A percentile compares a stretch with the other conserved stretches of the same genome.
Conservation (phyloP, 2,888 invertebrate species). For the Sesia bembeciformis region DNA sequence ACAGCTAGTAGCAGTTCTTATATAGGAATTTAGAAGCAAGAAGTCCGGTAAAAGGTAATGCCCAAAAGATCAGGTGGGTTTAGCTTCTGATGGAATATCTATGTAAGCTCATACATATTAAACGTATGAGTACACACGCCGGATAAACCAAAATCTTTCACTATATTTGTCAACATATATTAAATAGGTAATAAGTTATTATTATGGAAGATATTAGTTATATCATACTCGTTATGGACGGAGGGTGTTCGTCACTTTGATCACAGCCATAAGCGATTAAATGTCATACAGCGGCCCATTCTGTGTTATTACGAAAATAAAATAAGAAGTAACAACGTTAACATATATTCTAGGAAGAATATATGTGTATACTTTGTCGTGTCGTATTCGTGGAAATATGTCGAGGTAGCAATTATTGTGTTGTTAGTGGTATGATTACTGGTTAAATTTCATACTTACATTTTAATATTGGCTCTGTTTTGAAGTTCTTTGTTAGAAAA, state of each 20-base stretch:
- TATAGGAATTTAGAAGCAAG: no score
- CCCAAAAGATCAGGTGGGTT: no score
- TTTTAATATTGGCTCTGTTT: conserved; percentile 9
- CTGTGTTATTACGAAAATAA: conserved; percentile 4
- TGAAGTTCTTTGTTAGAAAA: no score
- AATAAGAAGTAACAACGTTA: not conserved
- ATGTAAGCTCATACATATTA: no score
- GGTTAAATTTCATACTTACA: conserved; percentile 18
- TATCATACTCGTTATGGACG: not conserved
- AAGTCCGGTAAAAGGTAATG: no score
- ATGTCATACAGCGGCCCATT: conserved; percentile 3
- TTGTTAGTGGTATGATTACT: conserved; percentile 15
- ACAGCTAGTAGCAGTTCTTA: no score
- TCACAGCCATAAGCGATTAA: conserved; percentile 4
- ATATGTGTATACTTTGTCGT: conserved; percentile 1
- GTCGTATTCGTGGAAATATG: conserved; percentile 14
- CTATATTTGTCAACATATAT: no score
- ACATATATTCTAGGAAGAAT: conserved; percentile 2
- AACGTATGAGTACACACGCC: no score
- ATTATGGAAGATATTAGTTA: no score
- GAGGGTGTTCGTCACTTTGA: not conserved
- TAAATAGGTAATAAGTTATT: no score
- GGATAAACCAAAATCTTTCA: no score
- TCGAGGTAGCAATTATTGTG: conserved; percentile 22
- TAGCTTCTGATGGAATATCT: no score